Evolutionary conservation across 2,113 vertebrate species (phyloP).

Genomic region (Labeo rohita): DNA sequence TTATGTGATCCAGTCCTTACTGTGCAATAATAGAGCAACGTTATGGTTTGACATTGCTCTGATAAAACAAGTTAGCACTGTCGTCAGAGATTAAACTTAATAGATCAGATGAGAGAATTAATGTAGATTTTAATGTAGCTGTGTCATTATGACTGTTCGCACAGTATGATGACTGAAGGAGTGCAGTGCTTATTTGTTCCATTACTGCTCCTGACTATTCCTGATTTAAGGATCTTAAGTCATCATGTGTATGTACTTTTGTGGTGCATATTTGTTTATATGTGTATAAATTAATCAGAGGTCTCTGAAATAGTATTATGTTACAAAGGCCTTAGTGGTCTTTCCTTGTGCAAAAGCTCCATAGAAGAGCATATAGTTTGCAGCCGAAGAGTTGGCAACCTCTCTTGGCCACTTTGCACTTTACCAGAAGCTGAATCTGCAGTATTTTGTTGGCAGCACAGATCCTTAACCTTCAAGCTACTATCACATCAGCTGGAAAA

Average conservation of each 20-base stretch:
- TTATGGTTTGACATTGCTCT: not conserved
- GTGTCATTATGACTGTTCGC: not conserved
- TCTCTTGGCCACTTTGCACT: not conserved
- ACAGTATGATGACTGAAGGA: not conserved
- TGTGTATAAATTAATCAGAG: not conserved
- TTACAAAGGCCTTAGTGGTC: not conserved
- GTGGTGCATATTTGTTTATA: not conserved
- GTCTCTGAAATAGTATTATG: not conserved
- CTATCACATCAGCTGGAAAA: not conserved
- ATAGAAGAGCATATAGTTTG: not conserved
- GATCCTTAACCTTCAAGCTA: not conserved
- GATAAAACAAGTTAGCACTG: conserved; percentile 2
- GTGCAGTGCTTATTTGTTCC: not conserved
- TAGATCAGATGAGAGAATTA: not conserved
- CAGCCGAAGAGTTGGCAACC: not conserved
- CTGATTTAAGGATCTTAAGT: not conserved
- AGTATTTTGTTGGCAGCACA: not conserved
- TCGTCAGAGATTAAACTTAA: not conserved
- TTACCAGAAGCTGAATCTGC: conserved; percentile 4
- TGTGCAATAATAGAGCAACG: not conserved
- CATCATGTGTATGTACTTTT: not conserved
- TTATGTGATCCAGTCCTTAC: not conserved
- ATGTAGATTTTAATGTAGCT: not conserved
- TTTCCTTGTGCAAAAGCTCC: not conserved
- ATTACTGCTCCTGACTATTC: not conserved